These are phyloP conservation scores for Hemichromis elongatus DNA, from an alignment of 2,113 vertebrate genomes.

Conservation along the genomic window DNA sequence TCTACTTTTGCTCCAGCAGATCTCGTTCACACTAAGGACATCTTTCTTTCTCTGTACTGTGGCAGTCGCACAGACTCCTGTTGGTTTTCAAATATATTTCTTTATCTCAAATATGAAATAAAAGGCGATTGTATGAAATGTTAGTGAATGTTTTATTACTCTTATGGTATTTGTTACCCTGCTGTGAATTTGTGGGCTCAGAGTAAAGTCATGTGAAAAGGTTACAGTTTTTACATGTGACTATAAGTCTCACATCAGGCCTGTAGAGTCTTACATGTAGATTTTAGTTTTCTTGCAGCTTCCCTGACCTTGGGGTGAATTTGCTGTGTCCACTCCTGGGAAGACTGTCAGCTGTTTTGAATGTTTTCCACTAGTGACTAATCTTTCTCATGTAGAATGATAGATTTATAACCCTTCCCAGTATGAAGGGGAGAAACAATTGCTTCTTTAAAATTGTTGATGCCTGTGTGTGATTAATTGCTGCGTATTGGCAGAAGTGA, in stretches of 20 bases:
- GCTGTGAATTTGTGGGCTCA: neutral
- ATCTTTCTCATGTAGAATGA: neutral
- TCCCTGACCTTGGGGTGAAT: neutral
- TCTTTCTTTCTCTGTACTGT: slow-evolving; percentile 24
- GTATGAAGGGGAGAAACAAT: neutral
- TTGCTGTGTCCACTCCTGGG: neutral
- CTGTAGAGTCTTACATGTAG: neutral
- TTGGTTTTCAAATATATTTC: slow-evolving; percentile 50
- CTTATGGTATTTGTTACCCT: neutral
- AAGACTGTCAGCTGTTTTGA: neutral
- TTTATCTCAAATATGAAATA: slow-evolving; percentile 48
- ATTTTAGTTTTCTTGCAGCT: neutral
- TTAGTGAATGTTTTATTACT: neutral
- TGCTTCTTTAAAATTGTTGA: neutral
- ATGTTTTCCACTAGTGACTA: neutral
- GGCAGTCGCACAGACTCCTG: slow-evolving; percentile 39
- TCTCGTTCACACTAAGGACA: slow-evolving; percentile 6
- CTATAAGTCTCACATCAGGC: neutral
- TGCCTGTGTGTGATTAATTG: neutral
- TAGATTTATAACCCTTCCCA: neutral
- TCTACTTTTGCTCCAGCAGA: slow-evolving; percentile 12
- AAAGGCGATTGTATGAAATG: slow-evolving; percentile 45
- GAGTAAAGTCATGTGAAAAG: neutral
- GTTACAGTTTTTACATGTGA: neutral
- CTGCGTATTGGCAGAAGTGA: neutral